A percentile compares a stretch with the other conserved stretches of the same genome.
Evolutionary conservation across 2,888 invertebrate genomes (phyloP).

Genomic region (Tetramorium bicarinatum): DNA sequence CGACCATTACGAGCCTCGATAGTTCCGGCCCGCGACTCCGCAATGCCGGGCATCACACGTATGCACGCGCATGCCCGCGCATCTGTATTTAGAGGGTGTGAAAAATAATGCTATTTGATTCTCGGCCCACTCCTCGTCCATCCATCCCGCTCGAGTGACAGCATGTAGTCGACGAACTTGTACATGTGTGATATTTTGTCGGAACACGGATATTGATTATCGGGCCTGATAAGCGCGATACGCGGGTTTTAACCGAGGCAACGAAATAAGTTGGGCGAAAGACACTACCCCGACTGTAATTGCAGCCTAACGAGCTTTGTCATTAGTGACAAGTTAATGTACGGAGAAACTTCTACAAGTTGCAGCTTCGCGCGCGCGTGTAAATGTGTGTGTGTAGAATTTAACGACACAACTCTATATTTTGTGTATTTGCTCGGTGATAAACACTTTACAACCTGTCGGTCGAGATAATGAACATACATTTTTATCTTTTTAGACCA

Average conservation of each 20-base stretch:
- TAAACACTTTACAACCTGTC: constrained; percentile 5
- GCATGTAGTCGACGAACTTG: constrained; percentile 22
- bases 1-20: constrained; percentile 54
- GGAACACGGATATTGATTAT: constrained; percentile 26
- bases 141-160: constrained; percentile 32
- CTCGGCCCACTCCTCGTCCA: not conserved
- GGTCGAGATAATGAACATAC: not conserved
- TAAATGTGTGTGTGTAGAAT: not conserved
- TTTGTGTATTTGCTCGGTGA: constrained; percentile 1
- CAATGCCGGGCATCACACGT: not conserved
- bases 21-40: constrained; percentile 38
- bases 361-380: not conserved
- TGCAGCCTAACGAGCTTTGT: constrained; percentile 11
- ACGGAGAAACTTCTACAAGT: not conserved
- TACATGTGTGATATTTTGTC: constrained; percentile 18
- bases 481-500: constrained; percentile 24
- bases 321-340: constrained; percentile 4
- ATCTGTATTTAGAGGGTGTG: not conserved
- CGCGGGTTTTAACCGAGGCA: not conserved
- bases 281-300: not conserved
- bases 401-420: not conserved
- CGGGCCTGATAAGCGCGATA: constrained; percentile 7
- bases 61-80: not conserved
- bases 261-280: not conserved
- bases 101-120: constrained; percentile 45